phyloP scores from a whole-genome alignment of 1,140 invertebrate species.

The Caenorhabditis briggsae region DNA sequence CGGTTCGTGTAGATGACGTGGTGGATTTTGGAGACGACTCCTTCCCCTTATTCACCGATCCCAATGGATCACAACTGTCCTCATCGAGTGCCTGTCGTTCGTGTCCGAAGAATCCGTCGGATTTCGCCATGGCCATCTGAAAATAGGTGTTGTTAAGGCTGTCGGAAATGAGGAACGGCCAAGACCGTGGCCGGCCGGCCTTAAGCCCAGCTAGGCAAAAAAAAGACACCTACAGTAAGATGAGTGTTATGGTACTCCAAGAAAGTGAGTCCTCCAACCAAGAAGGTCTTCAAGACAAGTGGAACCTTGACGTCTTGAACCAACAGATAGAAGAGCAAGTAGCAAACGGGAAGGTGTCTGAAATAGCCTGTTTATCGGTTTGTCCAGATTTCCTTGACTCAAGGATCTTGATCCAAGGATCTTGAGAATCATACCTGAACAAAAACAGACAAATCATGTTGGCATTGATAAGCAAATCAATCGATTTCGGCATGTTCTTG shows the following conservation, averaged over 20 bases:
- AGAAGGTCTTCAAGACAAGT: slow-evolving; percentile 46
- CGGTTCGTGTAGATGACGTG: background rate
- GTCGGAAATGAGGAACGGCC: background rate
- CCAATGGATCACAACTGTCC: slow-evolving; percentile 56
- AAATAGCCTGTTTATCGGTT: background rate
- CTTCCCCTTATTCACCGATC: slow-evolving; percentile 57
- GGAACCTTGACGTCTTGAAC: slow-evolving; percentile 60
- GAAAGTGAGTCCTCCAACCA: slow-evolving; percentile 59
- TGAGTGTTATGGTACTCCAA: slow-evolving; percentile 63
- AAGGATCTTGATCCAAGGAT: too few species aligned
- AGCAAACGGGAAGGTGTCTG: slow-evolving; percentile 59
- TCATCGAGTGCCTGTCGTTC: slow-evolving; percentile 59
- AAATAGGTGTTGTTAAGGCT: background rate
- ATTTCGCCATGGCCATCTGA: slow-evolving; percentile 58
- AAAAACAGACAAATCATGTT: slow-evolving; percentile 64
- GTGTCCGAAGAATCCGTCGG: slow-evolving; percentile 61
- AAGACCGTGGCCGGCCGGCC: too few species aligned
- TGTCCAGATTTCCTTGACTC: too few species aligned
- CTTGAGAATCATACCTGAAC: slow-evolving; percentile 35
- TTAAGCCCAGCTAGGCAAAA: too few species aligned
- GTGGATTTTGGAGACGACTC: background rate
- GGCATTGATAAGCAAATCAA: slow-evolving; percentile 60
- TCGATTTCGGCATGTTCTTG: slow-evolving; percentile 1
- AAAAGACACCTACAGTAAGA: slow-evolving; percentile 52
- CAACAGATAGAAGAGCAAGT: slow-evolving; percentile 56